phyloP scores from a whole-genome alignment of 2,113 vertebrate genomes.

The Uropsilus gracilis region DNA sequence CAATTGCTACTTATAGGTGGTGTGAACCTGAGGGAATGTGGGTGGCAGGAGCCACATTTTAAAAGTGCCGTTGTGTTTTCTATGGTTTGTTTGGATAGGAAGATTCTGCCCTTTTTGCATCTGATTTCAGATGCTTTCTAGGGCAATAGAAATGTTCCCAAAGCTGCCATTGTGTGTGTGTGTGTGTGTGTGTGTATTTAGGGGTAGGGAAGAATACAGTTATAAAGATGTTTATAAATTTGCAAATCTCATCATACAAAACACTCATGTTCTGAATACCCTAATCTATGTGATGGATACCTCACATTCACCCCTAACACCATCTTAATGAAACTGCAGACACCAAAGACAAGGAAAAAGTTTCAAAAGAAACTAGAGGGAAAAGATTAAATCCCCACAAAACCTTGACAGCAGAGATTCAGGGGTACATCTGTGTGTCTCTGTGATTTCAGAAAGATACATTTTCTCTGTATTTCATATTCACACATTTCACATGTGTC shows the following conservation, averaged over 20 bases:
- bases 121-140: too few relatives aligned
- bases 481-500: too few relatives aligned
- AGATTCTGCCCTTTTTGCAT: too few relatives aligned
- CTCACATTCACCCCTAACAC: background rate
- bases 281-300: too few relatives aligned
- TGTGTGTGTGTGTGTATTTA: background rate
- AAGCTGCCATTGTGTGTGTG: too few relatives aligned
- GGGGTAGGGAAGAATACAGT: fast-evolving
- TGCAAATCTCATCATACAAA: background rate
- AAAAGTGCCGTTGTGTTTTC: too few relatives aligned
- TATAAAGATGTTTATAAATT: background rate
- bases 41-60: too few relatives aligned
- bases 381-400: background rate
- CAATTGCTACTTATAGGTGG: too few relatives aligned
- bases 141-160: background rate
- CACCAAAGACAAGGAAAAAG: background rate
- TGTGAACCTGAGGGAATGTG: too few relatives aligned
- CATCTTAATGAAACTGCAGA: background rate
- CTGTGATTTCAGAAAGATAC: background rate
- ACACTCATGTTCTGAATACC: background rate
- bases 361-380: background rate
- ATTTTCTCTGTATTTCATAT: too few relatives aligned
- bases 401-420: background rate
- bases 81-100: too few relatives aligned
- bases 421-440: background rate